phyloP scores from a whole-genome alignment of 37 sponge, comb jelly and placozoan genomes.

The Beroe forskalii region DNA sequence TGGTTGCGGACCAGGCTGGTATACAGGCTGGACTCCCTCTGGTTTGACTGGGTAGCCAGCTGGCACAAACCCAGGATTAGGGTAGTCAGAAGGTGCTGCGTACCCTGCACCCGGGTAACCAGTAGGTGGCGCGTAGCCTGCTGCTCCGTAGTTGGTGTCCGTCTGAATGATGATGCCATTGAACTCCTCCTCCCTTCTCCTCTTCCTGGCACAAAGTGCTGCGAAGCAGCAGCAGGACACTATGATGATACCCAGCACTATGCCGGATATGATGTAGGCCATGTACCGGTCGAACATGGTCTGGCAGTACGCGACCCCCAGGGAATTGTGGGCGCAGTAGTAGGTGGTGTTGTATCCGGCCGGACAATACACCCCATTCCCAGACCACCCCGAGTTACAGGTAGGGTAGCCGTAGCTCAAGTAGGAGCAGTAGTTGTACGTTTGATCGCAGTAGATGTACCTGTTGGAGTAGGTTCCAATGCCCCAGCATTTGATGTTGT shows the following conservation, averaged over 20 bases:
- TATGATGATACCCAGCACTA: background rate
- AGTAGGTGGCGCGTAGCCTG: background rate
- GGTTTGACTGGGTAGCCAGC: background rate
- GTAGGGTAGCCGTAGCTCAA: background rate
- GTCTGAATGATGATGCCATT: background rate
- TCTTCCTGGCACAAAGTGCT: background rate
- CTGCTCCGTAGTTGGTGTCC: background rate
- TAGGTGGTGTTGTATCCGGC: background rate
- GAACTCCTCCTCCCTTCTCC: background rate
- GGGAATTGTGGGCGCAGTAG: background rate
- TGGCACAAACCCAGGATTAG: no score
- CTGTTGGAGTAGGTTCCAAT: background rate
- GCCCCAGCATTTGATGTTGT: background rate
- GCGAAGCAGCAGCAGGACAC: background rate
- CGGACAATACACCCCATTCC: background rate
- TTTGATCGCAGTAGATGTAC: background rate
- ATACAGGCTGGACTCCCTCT: background rate
- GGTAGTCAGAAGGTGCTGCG: background rate
- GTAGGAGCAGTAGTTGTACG: background rate
- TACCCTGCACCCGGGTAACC: background rate
- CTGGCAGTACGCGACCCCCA: background rate
- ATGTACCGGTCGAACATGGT: background rate
- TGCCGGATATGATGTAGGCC: background rate
- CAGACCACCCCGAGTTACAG: background rate
- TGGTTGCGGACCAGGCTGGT: background rate